Evolutionary conservation across 2,888 invertebrate species (phyloP).

Genomic region (Syrphus vitripennis): DNA sequence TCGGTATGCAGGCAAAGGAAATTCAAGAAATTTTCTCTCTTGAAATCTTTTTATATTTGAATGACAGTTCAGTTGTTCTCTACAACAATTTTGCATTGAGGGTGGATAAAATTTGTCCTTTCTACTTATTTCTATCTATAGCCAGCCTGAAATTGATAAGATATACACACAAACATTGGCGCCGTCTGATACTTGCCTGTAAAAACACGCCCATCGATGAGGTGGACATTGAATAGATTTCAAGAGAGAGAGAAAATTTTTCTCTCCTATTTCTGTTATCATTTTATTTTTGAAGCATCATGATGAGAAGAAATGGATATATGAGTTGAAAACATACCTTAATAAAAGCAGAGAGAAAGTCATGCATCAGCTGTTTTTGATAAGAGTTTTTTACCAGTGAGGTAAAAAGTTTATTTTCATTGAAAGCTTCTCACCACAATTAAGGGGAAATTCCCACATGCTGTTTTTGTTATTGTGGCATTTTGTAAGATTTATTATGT

Average conservation of each 20-base stretch:
- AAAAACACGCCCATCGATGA: constrained; percentile 57
- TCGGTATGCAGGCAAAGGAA: background rate
- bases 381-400: constrained; percentile 17
- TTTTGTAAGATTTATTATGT: background rate
- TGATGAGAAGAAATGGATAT: background rate
- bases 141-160: background rate
- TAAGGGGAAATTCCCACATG: background rate
- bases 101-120: background rate
- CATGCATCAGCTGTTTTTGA: constrained; percentile 60
- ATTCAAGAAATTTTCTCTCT: background rate
- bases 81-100: background rate
- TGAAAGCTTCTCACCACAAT: constrained; percentile 40
- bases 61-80: constrained; percentile 36
- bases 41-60: background rate
- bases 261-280: constrained; percentile 38
- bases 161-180: constrained; percentile 37
- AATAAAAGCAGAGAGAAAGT: constrained; percentile 14
- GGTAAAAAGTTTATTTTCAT: background rate
- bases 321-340: background rate
- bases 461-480: background rate
- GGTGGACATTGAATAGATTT: background rate
- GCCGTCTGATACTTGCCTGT: constrained; percentile 49
- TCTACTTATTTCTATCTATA: background rate
- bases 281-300: background rate
- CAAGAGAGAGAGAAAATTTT: background rate